Evolutionary conservation across 2,888 invertebrate genomes (phyloP).

Genomic region (Nephrotoma flavescens): DNA sequence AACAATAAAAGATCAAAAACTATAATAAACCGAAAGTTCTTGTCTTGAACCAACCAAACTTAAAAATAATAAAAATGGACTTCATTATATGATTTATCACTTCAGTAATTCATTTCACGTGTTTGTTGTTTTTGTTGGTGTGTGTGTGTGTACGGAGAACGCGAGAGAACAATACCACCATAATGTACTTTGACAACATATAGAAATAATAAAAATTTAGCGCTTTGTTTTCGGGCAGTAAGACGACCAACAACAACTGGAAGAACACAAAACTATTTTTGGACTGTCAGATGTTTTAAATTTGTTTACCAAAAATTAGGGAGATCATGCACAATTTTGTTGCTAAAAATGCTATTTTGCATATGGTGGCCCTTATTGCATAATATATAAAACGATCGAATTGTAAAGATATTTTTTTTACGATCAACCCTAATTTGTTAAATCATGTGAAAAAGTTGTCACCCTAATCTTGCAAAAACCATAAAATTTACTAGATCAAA

Average conservation of each 20-base stretch:
- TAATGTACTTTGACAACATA: background rate
- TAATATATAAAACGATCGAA: background rate
- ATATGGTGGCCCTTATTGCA: background rate
- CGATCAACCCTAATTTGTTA: background rate
- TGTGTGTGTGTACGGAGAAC: background rate
- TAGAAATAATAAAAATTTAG: no score
- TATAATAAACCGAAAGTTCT: background rate
- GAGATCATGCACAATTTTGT: background rate
- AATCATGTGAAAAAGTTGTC: background rate
- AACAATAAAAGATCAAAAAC: background rate
- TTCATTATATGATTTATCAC: background rate
- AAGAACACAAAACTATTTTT: background rate
- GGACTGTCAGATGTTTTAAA: background rate
- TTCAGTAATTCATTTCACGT: background rate
- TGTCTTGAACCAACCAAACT: background rate
- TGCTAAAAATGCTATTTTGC: background rate
- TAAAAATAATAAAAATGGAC: background rate
- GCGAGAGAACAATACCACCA: background rate
- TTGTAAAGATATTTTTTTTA: background rate
- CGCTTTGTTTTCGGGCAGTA: background rate
- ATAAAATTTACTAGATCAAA: background rate
- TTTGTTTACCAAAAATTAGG: background rate
- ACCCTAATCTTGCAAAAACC: background rate
- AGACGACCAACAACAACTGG: background rate
- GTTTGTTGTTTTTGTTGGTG: background rate